Conservation (phyloP, 2,888 invertebrate genomes). For the Phlogophora meticulosa region DNA sequence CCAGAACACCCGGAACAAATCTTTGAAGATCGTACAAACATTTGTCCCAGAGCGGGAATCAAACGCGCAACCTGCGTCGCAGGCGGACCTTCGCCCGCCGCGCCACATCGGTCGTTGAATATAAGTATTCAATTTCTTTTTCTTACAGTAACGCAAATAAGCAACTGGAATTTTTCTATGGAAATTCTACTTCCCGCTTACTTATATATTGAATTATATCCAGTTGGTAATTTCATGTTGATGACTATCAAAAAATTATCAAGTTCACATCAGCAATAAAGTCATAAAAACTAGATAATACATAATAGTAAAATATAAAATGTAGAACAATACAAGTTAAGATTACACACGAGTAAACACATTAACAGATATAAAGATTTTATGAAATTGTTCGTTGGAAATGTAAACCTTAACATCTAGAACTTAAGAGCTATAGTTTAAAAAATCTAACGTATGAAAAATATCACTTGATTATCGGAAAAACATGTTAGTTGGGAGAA, state of each 20-base stretch:
- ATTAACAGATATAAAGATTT: constrained; percentile 68
- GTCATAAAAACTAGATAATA: constrained; percentile 62
- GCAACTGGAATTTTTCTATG: too few relatives aligned
- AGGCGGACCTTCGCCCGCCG: too few relatives aligned
- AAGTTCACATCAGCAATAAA: constrained; percentile 56
- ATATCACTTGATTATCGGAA: constrained; percentile 87
- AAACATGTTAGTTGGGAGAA: constrained; percentile 69
- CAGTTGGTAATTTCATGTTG: constrained; percentile 15
- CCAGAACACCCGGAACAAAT: too few relatives aligned
- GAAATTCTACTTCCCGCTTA: constrained; percentile 6
- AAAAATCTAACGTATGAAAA: constrained; percentile 81
- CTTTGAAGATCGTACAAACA: too few relatives aligned
- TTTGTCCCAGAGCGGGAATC: too few relatives aligned
- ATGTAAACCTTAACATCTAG: constrained; percentile 75
- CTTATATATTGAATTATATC: neutral
- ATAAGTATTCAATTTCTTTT: too few relatives aligned
- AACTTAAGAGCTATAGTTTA: constrained; percentile 77
- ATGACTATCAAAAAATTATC: constrained; percentile 44
- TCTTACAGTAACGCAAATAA: too few relatives aligned
- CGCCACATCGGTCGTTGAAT: too few relatives aligned
- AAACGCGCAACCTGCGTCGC: too few relatives aligned
- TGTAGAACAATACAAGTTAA: constrained; percentile 68
- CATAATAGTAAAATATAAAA: constrained; percentile 66
- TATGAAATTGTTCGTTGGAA: constrained; percentile 84
- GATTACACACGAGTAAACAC: constrained; percentile 73